A percentile compares a stretch with the other conserved stretches of the same genome.
phyloP scores from a whole-genome alignment of 92 coral and sea anemone species.

The Siderastrea siderea region DNA sequence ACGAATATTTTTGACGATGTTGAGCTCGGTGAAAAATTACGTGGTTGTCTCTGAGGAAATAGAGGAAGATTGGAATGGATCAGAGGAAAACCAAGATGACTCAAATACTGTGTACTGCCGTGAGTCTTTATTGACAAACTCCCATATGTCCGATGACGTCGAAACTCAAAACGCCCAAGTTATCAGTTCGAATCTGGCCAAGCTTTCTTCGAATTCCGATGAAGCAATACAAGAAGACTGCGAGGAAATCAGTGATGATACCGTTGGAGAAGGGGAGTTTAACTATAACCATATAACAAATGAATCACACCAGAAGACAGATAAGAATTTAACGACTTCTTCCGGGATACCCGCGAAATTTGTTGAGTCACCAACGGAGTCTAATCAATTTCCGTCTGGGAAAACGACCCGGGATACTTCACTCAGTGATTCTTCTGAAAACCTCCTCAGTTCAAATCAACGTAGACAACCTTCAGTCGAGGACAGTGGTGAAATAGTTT shows the following conservation, averaged over 20 bases:
- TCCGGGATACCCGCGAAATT: not conserved
- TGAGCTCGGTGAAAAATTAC: slow-evolving; percentile 36
- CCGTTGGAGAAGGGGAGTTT: slow-evolving; percentile 9
- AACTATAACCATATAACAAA: not conserved
- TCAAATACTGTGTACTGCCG: not conserved
- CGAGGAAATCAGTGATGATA: slow-evolving; percentile 12
- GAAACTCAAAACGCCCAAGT: slow-evolving; percentile 15
- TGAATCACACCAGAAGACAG: not conserved
- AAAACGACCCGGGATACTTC: slow-evolving; percentile 14
- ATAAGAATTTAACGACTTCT: not conserved
- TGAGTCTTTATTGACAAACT: slow-evolving; percentile 16
- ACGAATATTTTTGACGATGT: slow-evolving; percentile 41
- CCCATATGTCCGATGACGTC: slow-evolving; percentile 1
- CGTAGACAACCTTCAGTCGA: slow-evolving; percentile 12
- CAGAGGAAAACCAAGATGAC: slow-evolving; percentile 28
- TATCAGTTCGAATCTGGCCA: not conserved
- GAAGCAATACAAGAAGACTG: slow-evolving; percentile 15
- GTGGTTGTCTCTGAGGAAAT: slow-evolving; percentile 5
- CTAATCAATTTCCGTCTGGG: not conserved
- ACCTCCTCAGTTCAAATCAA: slow-evolving; percentile 7
- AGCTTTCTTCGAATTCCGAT: slow-evolving; percentile 4
- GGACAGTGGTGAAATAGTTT: slow-evolving; percentile 30
- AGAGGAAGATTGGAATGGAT: slow-evolving; percentile 21
- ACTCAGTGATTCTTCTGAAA: slow-evolving; percentile 27
- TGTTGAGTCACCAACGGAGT: not conserved